A percentile compares a stretch with the other conserved stretches of the same genome.
These are phyloP conservation scores for Drepana arcuata DNA, from an alignment of 1,140 invertebrate species.

Conservation along the genomic window DNA sequence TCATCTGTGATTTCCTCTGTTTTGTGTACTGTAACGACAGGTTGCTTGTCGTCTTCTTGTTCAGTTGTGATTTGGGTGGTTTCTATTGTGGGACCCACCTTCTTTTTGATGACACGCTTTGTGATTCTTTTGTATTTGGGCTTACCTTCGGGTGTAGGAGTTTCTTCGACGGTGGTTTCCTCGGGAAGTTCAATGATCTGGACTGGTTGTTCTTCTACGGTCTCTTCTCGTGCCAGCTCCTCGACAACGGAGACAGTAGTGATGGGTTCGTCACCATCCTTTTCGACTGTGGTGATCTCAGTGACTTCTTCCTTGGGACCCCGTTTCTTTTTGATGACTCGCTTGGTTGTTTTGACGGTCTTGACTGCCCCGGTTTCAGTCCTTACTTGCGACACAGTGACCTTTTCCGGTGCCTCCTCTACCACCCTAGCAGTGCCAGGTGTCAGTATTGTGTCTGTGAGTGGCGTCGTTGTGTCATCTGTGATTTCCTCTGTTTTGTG, in stretches of 20 bases:
- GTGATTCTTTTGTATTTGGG: constrained; percentile 21
- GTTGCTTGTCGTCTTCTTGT: constrained; percentile 13
- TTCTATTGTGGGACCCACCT: constrained; percentile 26
- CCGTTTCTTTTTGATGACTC: constrained; percentile 46
- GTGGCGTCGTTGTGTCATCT: constrained; percentile 17
- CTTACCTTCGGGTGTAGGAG: constrained; percentile 26
- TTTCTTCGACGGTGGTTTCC: constrained; percentile 18
- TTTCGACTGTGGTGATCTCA: constrained; percentile 66
- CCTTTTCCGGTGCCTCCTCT: constrained; percentile 52
- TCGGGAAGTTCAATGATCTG: constrained; percentile 9
- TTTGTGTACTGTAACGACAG: constrained; percentile 18
- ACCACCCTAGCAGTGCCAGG: constrained; percentile 27
- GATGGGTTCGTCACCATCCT: constrained; percentile 55
- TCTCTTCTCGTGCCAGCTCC: constrained; percentile 20
- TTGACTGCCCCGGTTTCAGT: constrained; percentile 44
- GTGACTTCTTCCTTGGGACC: constrained; percentile 57
- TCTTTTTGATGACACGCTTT: constrained; percentile 31
- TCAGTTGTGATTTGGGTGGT: constrained; percentile 25
- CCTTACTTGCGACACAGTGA: constrained; percentile 52
- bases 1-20: constrained; percentile 11
- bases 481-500: constrained; percentile 26
- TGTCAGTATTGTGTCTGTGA: constrained; percentile 8
- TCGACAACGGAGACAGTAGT: constrained; percentile 27
- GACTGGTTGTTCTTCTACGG: constrained; percentile 17
- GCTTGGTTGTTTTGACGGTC: constrained; percentile 43